Percentiles rank a stretch among this genome's conserved stretches.
Evolutionary conservation across 30 jellyfish, hydroid and myxozoan species (phyloP).

Genomic region (Hydractinia echinata): DNA sequence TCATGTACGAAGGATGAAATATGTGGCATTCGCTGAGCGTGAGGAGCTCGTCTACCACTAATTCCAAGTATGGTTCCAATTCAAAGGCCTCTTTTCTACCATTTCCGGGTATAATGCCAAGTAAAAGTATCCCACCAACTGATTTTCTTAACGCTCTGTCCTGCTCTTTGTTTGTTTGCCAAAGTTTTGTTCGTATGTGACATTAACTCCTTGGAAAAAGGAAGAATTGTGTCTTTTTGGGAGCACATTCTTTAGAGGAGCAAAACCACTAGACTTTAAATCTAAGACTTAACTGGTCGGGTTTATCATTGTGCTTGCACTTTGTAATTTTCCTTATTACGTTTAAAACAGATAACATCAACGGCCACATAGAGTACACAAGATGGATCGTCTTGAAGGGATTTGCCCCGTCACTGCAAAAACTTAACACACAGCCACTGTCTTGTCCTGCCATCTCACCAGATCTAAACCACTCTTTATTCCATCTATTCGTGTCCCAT

Average conservation of each 20-base stretch:
- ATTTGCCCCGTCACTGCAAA: not conserved
- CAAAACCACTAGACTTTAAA: no score
- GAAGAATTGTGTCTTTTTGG: no score
- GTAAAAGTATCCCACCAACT: not conserved
- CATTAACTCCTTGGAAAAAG: no score
- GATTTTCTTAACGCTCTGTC: not conserved
- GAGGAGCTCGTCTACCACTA: no score
- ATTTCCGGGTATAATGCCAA: slow-evolving; percentile 3
- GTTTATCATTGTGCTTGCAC: no score
- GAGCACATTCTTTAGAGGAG: no score
- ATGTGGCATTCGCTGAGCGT: no score
- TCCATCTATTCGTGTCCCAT: not conserved
- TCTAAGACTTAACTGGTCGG: no score
- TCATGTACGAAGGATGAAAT: not conserved
- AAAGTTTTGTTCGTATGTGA: no score
- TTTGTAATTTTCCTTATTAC: no score
- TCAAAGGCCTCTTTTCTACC: not conserved
- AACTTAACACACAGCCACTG: not conserved
- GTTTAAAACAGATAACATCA: not conserved
- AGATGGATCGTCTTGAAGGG: not conserved
- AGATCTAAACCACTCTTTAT: not conserved
- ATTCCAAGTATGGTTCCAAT: not conserved
- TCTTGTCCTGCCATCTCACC: not conserved
- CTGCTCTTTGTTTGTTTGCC: no score
- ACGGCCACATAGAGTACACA: not conserved